Evolutionary conservation across 2,113 vertebrate species (phyloP), one percentile per base, ranked within the genome.

Genomic region (Sula dactylatra): DNA sequence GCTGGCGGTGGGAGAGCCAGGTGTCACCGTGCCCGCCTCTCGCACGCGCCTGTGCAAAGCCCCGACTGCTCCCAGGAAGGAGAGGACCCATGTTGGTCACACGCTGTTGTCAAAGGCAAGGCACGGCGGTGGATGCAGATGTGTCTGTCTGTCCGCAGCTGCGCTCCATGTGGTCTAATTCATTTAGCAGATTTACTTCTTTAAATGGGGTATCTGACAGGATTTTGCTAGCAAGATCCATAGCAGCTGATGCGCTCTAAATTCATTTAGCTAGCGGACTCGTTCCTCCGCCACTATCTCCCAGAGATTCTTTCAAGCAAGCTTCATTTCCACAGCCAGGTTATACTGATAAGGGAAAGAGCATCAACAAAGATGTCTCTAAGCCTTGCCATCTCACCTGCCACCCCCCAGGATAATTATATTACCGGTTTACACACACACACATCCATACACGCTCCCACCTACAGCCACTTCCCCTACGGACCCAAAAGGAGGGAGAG

Each of bases 251-350:
- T 56, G 74, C 0, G 14, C 90, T 94, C 42, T 90, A 94, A 95
- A 96, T 90, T 92, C 82, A 96, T 94, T 96, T 93, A 89, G 85
- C 36, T 47, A 49, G 84, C 4, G 9, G 82, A 62, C 72, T 58
- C 18, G 19, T 61, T 88, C 80, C 90, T 88, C 42, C 1, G 7
- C 70, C 5, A 14, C 93, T 93, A 95, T 93, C 94, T 95, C 87
- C 62, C 10, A 1, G 65, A 72, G 77, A 81, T 74, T 78, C 90
- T 84, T 94, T 88, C 3, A 4, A 95, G 88, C 80, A 50, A 94
- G 96, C 90, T 97, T 96, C 86, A 86, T 95, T 96, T 97, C 94
- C 92, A 90, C 92, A 91, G 94, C 87, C 93, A 90, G 95, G 92
- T 93, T 94, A 70, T 58, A 95, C 34, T 1, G 82, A 95, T 93